phyloP scores from a whole-genome alignment of 2,113 vertebrate genomes.

The Pongo pygmaeus region DNA sequence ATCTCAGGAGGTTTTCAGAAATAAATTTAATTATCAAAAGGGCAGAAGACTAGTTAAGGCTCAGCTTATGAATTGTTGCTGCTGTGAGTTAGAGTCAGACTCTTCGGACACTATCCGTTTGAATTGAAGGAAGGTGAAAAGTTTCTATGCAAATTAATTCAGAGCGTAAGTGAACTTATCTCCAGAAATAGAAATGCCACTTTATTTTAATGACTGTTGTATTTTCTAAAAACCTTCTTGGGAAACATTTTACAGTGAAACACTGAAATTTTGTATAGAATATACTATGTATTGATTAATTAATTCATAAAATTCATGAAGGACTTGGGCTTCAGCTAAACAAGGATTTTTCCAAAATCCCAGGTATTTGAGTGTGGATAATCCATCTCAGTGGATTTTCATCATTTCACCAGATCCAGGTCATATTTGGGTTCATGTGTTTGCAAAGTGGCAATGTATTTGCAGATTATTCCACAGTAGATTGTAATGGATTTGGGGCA shows the following conservation, averaged over 20 bases:
- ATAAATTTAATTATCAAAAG: constrained; percentile 80
- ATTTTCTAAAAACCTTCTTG: neutral
- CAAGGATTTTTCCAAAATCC: neutral
- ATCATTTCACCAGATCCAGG: neutral
- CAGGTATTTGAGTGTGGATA: too few species aligned
- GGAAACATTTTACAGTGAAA: neutral
- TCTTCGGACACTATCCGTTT: rapidly evolving
- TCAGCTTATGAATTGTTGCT: neutral
- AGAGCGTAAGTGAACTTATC: neutral
- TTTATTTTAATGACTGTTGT: neutral
- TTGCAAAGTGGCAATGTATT: neutral
- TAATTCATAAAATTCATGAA: neutral
- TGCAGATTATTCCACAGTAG: too few species aligned
- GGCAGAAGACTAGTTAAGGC: constrained; percentile 50
- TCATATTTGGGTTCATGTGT: rapidly evolving
- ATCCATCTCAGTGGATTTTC: neutral
- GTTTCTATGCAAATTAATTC: neutral
- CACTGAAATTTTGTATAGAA: neutral
- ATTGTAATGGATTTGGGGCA: rapidly evolving
- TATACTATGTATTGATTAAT: neutral
- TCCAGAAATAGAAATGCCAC: neutral
- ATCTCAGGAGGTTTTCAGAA: constrained; percentile 75
- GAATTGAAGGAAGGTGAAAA: neutral
- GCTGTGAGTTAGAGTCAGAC: neutral
- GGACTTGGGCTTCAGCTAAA: neutral